Evolutionary conservation across 2,113 vertebrate genomes (phyloP).

Genomic region (Canis aureus): DNA sequence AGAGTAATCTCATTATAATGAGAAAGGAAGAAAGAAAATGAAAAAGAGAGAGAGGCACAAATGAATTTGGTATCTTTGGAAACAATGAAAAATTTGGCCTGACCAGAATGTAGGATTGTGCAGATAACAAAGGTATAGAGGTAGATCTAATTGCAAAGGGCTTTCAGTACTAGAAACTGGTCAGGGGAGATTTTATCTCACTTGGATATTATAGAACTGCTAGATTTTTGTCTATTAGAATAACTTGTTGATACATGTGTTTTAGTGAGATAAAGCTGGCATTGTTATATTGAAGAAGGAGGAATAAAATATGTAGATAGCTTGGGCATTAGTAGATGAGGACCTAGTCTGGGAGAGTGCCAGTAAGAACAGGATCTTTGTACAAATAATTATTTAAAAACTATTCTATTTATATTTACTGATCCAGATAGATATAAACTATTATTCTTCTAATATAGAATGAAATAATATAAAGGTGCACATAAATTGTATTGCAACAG

Average conservation of each 20-base stretch:
- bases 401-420: neutral
- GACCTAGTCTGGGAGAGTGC: neutral
- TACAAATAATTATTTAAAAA: conserved; percentile 7
- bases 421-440: neutral
- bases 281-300: neutral
- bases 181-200: neutral
- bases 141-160: neutral
- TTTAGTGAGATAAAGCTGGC: neutral
- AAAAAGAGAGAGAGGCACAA: neutral
- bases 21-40: neutral
- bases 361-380: neutral
- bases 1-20: neutral
- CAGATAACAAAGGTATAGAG: neutral
- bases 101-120: neutral
- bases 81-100: neutral
- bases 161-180: neutral
- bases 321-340: neutral
- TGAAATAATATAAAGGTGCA: neutral
- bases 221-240: neutral
- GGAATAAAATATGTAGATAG: neutral
- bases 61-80: neutral
- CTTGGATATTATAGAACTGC: neutral
- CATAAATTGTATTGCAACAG: neutral
- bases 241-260: neutral
- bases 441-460: neutral